A percentile compares a stretch with the other conserved stretches of the same genome.
phyloP scores from a whole-genome alignment of 2,888 invertebrate species.

The Acheta domesticus region DNA sequence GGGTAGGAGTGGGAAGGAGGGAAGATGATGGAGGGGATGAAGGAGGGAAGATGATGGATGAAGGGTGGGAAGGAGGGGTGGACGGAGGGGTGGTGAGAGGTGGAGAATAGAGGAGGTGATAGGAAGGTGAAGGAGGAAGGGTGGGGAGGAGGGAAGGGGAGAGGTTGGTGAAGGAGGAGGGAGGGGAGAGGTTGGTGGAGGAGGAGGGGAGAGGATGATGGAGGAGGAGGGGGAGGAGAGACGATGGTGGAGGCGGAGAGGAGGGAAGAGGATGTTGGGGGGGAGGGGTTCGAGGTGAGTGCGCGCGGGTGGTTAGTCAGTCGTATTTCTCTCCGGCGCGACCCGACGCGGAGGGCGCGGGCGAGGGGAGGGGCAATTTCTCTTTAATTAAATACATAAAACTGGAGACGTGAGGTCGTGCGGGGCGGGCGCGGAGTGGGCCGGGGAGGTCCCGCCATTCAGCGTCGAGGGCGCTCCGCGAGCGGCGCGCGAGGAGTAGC shows the following conservation, averaged over 20 bases:
- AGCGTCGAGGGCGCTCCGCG: background rate
- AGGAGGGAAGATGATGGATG: too few species aligned
- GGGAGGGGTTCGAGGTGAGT: background rate
- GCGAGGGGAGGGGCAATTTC: conserved; percentile 22
- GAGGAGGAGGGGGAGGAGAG: background rate
- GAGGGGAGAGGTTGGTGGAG: too few species aligned
- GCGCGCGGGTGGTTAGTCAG: background rate
- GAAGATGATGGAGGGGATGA: too few species aligned
- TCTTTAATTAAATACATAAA: conserved; percentile 22
- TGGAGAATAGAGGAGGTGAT: too few species aligned
- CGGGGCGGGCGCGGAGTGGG: background rate
- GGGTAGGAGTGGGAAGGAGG: background rate
- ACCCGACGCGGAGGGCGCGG: background rate
- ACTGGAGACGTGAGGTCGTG: conserved; percentile 3
- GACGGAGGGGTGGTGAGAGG: too few species aligned
- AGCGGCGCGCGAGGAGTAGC: background rate
- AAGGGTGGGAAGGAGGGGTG: background rate
- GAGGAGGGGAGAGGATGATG: too few species aligned
- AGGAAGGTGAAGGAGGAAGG: too few species aligned
- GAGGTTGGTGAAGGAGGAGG: too few species aligned
- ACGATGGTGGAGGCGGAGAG: too few species aligned
- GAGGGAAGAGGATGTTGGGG: too few species aligned
- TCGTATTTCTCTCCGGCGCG: background rate
- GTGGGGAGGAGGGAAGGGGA: too few species aligned
- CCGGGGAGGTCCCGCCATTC: background rate